These are phyloP conservation scores for Teleogryllus oceanicus DNA, from an alignment of 2,888 invertebrate genomes.

Conservation along the genomic window DNA sequence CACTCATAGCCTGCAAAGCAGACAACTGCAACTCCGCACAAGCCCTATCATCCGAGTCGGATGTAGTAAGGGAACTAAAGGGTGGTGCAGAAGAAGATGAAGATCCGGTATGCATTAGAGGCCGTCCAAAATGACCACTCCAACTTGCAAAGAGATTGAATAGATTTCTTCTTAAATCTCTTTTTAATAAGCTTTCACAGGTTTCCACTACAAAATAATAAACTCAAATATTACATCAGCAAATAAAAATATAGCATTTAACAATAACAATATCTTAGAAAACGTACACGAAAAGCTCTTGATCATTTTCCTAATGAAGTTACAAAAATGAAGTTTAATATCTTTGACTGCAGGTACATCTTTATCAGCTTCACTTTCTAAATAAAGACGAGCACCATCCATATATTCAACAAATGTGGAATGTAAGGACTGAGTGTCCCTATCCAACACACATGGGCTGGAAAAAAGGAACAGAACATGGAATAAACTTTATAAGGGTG, in stretches of 20 bases:
- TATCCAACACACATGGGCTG: constrained; percentile 79
- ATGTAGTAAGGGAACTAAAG: background rate
- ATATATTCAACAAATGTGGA: constrained; percentile 90
- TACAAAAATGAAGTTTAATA: constrained; percentile 87
- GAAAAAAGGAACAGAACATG: constrained; percentile 33
- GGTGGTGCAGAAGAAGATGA: constrained; percentile 25
- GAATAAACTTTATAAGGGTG: background rate
- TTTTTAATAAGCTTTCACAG: constrained; percentile 75
- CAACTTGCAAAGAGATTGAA: constrained; percentile 91
- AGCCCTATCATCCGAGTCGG: constrained; percentile 31
- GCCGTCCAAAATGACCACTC: constrained; percentile 83
- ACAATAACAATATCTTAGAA: constrained; percentile 21
- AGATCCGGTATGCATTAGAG: constrained; percentile 47
- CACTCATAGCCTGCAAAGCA: constrained; percentile 82
- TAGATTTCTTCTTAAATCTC: constrained; percentile 82
- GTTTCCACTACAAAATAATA: constrained; percentile 67
- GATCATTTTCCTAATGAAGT: constrained; percentile 89
- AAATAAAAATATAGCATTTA: background rate
- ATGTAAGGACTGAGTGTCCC: constrained; percentile 78
- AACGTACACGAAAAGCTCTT: constrained; percentile 84
- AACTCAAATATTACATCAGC: background rate
- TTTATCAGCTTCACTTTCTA: constrained; percentile 91
- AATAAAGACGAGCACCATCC: constrained; percentile 85
- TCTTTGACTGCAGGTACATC: constrained; percentile 83
- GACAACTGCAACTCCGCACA: constrained; percentile 56